A percentile compares a stretch with the other conserved stretches of the same genome.
phyloP scores from a whole-genome alignment of 2,888 invertebrate genomes.

The Drosophila nigritarsus region DNA sequence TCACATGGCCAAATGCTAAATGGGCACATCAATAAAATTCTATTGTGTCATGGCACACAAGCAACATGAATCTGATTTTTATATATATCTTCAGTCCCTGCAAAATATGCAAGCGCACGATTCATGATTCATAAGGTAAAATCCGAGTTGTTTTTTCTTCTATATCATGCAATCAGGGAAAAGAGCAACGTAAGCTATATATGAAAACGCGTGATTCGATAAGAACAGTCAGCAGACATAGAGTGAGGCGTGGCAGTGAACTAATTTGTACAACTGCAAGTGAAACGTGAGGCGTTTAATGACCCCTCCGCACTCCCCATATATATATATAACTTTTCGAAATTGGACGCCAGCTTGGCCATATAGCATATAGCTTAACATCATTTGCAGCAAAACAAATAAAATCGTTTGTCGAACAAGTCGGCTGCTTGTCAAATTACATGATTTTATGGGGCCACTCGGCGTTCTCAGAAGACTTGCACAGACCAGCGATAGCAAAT shows the following conservation, averaged over 20 bases:
- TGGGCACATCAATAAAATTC: neutral
- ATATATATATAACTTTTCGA: neutral
- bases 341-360: constrained; percentile 32
- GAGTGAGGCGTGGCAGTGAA: constrained; percentile 30
- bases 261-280: constrained; percentile 26
- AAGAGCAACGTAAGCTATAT: neutral
- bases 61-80: constrained; percentile 26
- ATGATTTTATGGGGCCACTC: constrained; percentile 20
- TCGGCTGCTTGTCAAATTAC: constrained; percentile 57
- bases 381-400: constrained; percentile 22
- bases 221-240: constrained; percentile 40
- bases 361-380: constrained; percentile 21
- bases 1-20: constrained; percentile 27
- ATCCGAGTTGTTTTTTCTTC: neutral
- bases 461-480: constrained; percentile 17
- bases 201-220: constrained; percentile 38
- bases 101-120: constrained; percentile 8
- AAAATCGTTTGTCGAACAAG: constrained; percentile 28
- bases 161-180: neutral
- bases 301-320: constrained; percentile 52
- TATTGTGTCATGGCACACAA: constrained; percentile 1
- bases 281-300: constrained; percentile 65
- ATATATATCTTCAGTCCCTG: constrained; percentile 8
- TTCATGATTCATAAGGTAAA: neutral
- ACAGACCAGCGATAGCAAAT: neutral